Percentiles rank a stretch among this genome's conserved stretches.
phyloP scores from a whole-genome alignment of 2,888 invertebrate species.

The Eristalis arbustorum region DNA sequence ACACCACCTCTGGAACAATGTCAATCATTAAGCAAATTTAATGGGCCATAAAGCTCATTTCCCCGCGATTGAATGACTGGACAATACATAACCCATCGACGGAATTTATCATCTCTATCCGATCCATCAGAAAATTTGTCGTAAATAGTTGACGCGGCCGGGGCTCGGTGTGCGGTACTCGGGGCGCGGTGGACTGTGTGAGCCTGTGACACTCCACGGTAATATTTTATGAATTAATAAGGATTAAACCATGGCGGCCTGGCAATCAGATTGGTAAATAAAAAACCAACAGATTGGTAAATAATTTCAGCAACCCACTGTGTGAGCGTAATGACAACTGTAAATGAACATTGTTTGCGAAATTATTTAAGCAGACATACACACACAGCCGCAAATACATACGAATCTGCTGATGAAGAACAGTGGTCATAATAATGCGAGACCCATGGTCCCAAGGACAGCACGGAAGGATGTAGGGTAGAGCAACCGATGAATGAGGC shows the following conservation, averaged over 20 bases:
- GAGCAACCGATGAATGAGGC: conserved; percentile 31
- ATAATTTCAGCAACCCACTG: conserved; percentile 54
- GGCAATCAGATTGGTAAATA: conserved; percentile 65
- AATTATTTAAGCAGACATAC: conserved; percentile 48
- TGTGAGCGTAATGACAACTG: conserved; percentile 65
- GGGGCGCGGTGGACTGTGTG: conserved; percentile 18
- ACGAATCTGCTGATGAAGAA: not conserved
- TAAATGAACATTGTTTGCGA: conserved; percentile 65
- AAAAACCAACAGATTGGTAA: conserved; percentile 67
- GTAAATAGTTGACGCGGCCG: conserved; percentile 29
- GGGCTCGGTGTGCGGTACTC: conserved; percentile 4
- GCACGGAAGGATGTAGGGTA: conserved; percentile 37
- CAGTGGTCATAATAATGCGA: conserved; percentile 29
- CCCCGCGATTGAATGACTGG: conserved; percentile 64
- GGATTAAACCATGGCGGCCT: conserved; percentile 56
- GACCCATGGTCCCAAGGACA: conserved; percentile 36
- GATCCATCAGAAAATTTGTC: conserved; percentile 62
- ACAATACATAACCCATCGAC: conserved; percentile 60
- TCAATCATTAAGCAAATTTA: conserved; percentile 70
- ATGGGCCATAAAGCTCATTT: conserved; percentile 69
- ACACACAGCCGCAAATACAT: not conserved
- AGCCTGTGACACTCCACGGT: not conserved
- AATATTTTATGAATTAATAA: conserved; percentile 63
- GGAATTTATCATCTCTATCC: conserved; percentile 61
- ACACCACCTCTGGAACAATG: conserved; percentile 58